These are phyloP conservation scores for Danaus chrysippus DNA, from an alignment of 2,888 invertebrate species.

Conservation along the genomic window DNA sequence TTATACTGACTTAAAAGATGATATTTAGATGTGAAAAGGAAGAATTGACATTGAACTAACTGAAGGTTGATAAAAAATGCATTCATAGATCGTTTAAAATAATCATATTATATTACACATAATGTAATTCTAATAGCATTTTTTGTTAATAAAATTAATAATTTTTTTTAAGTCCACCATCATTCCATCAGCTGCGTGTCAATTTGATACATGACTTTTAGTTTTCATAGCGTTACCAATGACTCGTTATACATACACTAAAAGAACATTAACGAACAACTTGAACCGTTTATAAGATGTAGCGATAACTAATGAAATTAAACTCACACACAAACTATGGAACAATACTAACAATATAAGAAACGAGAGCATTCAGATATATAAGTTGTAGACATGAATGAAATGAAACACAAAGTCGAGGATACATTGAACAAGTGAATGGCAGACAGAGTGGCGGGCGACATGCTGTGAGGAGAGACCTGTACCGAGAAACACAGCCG, in stretches of 20 bases:
- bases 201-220: not conserved
- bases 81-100: too few species aligned
- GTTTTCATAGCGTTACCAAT: not conserved
- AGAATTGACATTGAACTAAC: too few species aligned
- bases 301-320: not conserved
- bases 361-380: not conserved
- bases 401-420: conserved; percentile 19
- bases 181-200: too few species aligned
- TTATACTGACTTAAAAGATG: too few species aligned
- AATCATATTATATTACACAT: too few species aligned
- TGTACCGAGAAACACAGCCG: conserved; percentile 26
- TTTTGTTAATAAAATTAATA: too few species aligned
- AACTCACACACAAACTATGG: not conserved
- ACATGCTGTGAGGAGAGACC: conserved; percentile 11
- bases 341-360: not conserved
- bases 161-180: too few species aligned
- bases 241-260: not conserved
- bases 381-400: conserved; percentile 42
- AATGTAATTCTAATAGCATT: too few species aligned
- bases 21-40: too few species aligned
- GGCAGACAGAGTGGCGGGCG: conserved; percentile 32
- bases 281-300: not conserved
- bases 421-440: conserved; percentile 44
- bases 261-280: too few species aligned
- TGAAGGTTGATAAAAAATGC: too few species aligned